Evolutionary conservation across 2,113 vertebrate genomes (phyloP).

Genomic region (Aegithalos caudatus): DNA sequence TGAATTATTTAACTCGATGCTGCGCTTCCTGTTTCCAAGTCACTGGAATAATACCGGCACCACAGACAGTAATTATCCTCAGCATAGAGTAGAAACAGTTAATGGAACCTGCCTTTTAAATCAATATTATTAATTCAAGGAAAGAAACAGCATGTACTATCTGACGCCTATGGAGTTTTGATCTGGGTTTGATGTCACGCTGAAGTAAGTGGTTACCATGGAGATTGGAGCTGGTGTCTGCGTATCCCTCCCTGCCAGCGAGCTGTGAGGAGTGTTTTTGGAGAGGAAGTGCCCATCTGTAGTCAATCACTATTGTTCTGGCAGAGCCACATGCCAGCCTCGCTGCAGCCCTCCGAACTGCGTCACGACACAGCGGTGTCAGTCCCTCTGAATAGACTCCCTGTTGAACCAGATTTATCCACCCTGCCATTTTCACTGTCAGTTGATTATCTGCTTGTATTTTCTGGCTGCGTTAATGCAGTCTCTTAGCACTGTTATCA

Average conservation of each 20-base stretch:
- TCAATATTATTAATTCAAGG: slow-evolving; percentile 63
- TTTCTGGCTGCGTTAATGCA: slow-evolving; percentile 40
- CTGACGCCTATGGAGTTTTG: slow-evolving; percentile 59
- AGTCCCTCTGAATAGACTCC: slow-evolving; percentile 17
- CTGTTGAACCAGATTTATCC: slow-evolving; percentile 35
- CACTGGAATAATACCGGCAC: background rate
- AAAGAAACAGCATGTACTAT: slow-evolving; percentile 56
- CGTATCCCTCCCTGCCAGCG: slow-evolving; percentile 46
- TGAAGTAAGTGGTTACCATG: slow-evolving; percentile 76
- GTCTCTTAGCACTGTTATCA: slow-evolving; percentile 13
- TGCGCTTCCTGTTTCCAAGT: background rate
- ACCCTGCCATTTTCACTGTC: slow-evolving; percentile 55
- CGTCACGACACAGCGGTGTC: slow-evolving; percentile 32
- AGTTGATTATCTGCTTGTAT: slow-evolving; percentile 52
- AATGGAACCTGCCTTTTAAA: slow-evolving; percentile 56
- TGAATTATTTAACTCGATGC: slow-evolving; percentile 59
- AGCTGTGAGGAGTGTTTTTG: slow-evolving; percentile 65
- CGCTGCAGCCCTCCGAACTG: background rate
- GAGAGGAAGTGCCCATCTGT: slow-evolving; percentile 71
- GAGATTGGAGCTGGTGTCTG: slow-evolving; percentile 69
- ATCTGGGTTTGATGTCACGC: slow-evolving; percentile 54
- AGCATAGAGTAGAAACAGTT: slow-evolving; percentile 41
- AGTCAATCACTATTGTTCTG: slow-evolving; percentile 44
- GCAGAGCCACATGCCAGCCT: background rate
- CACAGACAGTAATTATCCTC: slow-evolving; percentile 12